Conservation (phyloP, 2,888 invertebrate species). For the Erebia aethiops region DNA sequence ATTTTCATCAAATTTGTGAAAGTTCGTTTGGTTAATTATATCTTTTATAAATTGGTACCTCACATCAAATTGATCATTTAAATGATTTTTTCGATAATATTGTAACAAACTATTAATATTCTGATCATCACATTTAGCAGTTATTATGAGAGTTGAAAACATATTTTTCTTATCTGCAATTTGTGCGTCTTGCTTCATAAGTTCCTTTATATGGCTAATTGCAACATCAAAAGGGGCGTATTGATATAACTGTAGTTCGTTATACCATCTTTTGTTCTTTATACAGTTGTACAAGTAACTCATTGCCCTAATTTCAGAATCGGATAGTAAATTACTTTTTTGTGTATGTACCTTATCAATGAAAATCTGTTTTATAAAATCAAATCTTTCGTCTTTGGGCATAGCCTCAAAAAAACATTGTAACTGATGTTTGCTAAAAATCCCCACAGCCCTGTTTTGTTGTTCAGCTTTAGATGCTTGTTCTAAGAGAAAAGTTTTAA, state of each 20-base stretch:
- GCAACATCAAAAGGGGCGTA: conserved; percentile 61
- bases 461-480: conserved; percentile 40
- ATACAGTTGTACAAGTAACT: conserved; percentile 41
- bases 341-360: conserved; percentile 51
- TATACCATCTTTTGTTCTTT: conserved; percentile 28
- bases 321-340: conserved; percentile 38
- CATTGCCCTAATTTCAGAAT: conserved; percentile 43
- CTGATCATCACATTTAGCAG: conserved; percentile 47
- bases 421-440: conserved; percentile 48
- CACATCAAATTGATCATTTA: conserved; percentile 45
- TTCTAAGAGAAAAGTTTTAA: conserved; percentile 55
- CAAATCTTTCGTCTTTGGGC: conserved; percentile 55
- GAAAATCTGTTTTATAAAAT: conserved; percentile 59
- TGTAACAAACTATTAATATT: conserved; percentile 52
- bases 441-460: conserved; percentile 13
- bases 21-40: conserved; percentile 47
- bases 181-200: conserved; percentile 52
- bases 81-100: conserved; percentile 53
- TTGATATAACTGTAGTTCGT: conserved; percentile 54
- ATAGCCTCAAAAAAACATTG: conserved; percentile 53
- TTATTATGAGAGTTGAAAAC: conserved; percentile 50
- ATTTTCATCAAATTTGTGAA: conserved; percentile 50
- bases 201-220: conserved; percentile 56
- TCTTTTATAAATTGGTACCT: conserved; percentile 50
- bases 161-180: conserved; percentile 51